Conservation (phyloP, 2,113 vertebrate genomes). For the Lipophrys pholis region DNA sequence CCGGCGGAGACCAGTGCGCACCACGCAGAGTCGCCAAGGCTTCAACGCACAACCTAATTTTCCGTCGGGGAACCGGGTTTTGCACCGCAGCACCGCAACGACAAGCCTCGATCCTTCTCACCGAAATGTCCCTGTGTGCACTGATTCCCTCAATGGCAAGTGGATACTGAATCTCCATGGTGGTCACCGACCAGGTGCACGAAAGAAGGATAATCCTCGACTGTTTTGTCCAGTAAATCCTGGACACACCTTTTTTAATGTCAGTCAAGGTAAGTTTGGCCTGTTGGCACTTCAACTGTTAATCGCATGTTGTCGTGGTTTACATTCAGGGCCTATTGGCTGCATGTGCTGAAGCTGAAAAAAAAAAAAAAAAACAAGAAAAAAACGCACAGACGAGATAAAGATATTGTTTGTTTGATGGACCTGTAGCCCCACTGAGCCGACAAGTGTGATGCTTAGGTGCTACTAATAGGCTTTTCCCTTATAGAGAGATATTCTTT, state of each 20-base stretch:
- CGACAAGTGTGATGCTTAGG: conserved; percentile 4
- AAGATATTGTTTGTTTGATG: conserved; percentile 29
- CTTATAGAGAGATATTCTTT: background rate
- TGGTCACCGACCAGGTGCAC: conserved; percentile 59
- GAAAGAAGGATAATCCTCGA: conserved; percentile 41
- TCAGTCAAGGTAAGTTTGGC: conserved; percentile 80
- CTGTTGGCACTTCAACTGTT: conserved; percentile 24
- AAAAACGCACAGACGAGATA: conserved; percentile 5
- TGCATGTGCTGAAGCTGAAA: background rate
- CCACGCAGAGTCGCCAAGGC: conserved; percentile 65
- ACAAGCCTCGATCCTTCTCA: conserved; percentile 26
- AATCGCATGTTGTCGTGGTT: background rate
- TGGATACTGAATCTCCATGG: conserved; percentile 68
- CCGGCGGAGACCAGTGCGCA: conserved; percentile 57
- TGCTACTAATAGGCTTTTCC: too few species aligned
- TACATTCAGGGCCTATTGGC: background rate
- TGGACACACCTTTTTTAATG: conserved; percentile 82
- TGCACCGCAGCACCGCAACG: conserved; percentile 47
- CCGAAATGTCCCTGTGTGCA: conserved; percentile 51
- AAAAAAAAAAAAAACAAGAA: background rate
- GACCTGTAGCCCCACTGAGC: conserved; percentile 46
- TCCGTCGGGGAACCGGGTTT: conserved; percentile 42
- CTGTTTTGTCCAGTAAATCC: conserved; percentile 60
- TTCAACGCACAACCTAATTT: conserved; percentile 62
- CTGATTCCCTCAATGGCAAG: conserved; percentile 35